Evolutionary conservation across 2,888 invertebrate genomes (phyloP).

Genomic region (Callosobruchus maculatus): DNA sequence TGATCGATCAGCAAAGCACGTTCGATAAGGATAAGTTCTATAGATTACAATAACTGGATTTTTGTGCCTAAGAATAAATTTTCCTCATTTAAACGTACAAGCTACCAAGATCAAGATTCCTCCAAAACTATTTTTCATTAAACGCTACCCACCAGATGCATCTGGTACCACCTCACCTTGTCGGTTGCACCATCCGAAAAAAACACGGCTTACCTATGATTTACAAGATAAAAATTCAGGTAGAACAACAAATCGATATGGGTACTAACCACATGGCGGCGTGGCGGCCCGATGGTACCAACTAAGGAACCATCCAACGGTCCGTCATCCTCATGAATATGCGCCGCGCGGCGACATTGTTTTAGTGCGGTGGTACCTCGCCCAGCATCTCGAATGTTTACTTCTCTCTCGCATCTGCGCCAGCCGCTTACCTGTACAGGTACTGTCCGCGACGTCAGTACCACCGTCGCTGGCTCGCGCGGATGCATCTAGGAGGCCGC

Average conservation of each 20-base stretch:
- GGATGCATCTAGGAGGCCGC: background rate
- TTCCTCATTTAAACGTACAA: too few species aligned
- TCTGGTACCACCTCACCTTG: background rate
- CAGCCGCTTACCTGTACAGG: conserved; percentile 20
- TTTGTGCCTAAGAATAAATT: too few species aligned
- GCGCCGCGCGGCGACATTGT: conserved; percentile 12
- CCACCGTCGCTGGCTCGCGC: too few species aligned
- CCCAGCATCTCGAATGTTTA: conserved; percentile 19
- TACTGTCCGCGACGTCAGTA: conserved; percentile 9
- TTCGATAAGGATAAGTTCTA: too few species aligned
- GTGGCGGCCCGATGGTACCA: background rate
- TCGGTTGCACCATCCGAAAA: background rate
- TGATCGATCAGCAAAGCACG: too few species aligned
- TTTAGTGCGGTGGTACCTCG: conserved; percentile 14
- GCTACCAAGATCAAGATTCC: too few species aligned
- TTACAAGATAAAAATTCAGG: background rate
- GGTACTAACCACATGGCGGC: background rate
- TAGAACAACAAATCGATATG: background rate
- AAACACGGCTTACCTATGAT: background rate
- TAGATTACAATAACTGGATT: too few species aligned
- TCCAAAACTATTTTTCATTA: background rate
- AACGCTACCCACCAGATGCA: background rate
- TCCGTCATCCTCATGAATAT: conserved; percentile 16
- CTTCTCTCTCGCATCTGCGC: background rate
- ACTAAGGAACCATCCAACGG: too few species aligned